Conservation (phyloP, 2,113 vertebrate genomes). For the Cyprinodon brontotheroides region DNA sequence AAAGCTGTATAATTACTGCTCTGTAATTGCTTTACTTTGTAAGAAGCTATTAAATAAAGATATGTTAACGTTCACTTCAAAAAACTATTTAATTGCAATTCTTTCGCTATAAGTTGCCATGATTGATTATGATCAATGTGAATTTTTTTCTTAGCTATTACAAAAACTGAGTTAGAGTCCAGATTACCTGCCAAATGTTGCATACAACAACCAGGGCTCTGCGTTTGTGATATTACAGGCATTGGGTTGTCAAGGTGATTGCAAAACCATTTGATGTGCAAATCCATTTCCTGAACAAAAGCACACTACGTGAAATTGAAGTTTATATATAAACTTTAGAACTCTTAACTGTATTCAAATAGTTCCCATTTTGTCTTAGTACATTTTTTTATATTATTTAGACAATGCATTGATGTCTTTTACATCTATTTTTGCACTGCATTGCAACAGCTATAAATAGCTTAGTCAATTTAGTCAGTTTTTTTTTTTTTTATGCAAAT, state of each 20-base stretch:
- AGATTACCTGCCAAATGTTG: neutral
- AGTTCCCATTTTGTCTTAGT: neutral
- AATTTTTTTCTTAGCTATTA: neutral
- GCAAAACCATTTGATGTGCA: too few species aligned
- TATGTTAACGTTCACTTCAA: neutral
- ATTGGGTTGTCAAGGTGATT: neutral
- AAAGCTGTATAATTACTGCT: neutral
- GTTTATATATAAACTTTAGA: neutral
- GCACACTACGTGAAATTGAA: neutral
- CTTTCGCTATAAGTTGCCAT: neutral
- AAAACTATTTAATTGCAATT: neutral
- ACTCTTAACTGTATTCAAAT: neutral
- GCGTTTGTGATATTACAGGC: neutral
- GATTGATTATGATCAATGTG: neutral
- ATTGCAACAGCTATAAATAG: neutral
- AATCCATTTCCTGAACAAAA: neutral
- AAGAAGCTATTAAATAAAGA: neutral
- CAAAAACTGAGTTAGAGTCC: neutral
- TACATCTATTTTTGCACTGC: neutral
- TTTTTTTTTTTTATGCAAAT: too few species aligned
- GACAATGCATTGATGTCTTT: neutral
- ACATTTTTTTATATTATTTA: neutral
- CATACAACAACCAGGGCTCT: neutral
- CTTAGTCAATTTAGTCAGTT: neutral
- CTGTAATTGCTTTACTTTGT: neutral